A percentile compares a stretch with the other conserved stretches of the same genome.
Evolutionary conservation across 2,888 invertebrate genomes (phyloP).

Genomic region (Microplitis manilae): DNA sequence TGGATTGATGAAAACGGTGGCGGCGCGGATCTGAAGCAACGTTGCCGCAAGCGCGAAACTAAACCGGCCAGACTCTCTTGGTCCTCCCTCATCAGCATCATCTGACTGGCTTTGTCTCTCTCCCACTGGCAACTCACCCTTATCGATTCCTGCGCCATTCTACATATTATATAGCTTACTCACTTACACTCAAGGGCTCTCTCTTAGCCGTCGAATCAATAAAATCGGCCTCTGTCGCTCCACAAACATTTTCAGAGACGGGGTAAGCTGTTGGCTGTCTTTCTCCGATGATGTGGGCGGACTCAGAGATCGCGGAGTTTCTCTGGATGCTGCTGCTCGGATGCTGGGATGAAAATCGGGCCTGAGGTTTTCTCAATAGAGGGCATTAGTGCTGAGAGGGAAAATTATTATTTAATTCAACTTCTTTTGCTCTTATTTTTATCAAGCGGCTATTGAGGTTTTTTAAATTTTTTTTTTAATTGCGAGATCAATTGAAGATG

Average conservation of each 20-base stretch:
- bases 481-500: too few species aligned
- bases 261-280: not conserved
- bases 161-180: slow-evolving; percentile 32
- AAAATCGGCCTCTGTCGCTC: slow-evolving; percentile 32
- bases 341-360: too few species aligned
- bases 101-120: slow-evolving; percentile 19
- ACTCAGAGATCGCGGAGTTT: too few species aligned
- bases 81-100: slow-evolving; percentile 28
- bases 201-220: slow-evolving; percentile 28
- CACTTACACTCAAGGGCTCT: slow-evolving; percentile 26
- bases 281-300: too few species aligned
- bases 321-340: too few species aligned
- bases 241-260: not conserved
- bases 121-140: slow-evolving; percentile 39
- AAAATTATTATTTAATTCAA: too few species aligned
- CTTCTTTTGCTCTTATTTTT: too few species aligned
- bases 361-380: too few species aligned
- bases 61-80: slow-evolving; percentile 1
- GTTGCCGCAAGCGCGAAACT: slow-evolving; percentile 19
- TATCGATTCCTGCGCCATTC: slow-evolving; percentile 71
- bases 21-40: not conserved
- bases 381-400: too few species aligned
- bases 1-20: not conserved
- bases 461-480: too few species aligned
- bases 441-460: too few species aligned